Percentiles rank a stretch among this genome's conserved stretches.
These are phyloP conservation scores for Eutrigla gurnardus DNA, from an alignment of 2,797 vertebrate species.

Conservation along the genomic window DNA sequence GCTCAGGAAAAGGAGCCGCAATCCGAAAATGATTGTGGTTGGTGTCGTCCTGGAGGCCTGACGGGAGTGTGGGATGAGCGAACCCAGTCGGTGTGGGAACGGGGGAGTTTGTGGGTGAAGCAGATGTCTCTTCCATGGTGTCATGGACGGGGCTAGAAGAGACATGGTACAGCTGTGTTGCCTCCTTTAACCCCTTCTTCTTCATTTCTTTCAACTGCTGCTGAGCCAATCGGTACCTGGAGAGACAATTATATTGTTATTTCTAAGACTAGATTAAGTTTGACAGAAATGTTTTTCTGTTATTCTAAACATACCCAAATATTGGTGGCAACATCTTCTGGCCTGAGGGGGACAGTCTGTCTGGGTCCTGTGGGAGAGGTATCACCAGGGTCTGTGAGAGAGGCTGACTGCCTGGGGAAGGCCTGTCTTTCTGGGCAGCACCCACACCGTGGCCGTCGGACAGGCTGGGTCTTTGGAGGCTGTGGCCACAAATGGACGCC, in stretches of 20 bases:
- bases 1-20: conserved; percentile 86
- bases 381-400: conserved; percentile 74
- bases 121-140: conserved; percentile 84
- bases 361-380: conserved; percentile 77
- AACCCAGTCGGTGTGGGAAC: conserved; percentile 77
- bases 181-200: conserved; percentile 92
- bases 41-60: conserved; percentile 68
- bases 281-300: not conserved
- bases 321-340: conserved; percentile 94
- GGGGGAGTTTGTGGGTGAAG: conserved; percentile 75
- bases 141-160: conserved; percentile 94
- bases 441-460: conserved; percentile 77
- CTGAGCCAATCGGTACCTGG: conserved; percentile 92
- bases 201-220: conserved; percentile 99
- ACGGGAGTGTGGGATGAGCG: conserved; percentile 43
- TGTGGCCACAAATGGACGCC: conserved; percentile 91
- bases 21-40: conserved; percentile 81
- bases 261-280: conserved; percentile 6
- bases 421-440: conserved; percentile 59
- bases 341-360: conserved; percentile 87
- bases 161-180: conserved; percentile 94
- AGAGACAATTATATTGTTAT: conserved; percentile 5
- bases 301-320: conserved; percentile 85
- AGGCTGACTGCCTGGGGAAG: conserved; percentile 78
- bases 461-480: conserved; percentile 89